These are phyloP conservation scores for Deilephila elpenor DNA, from an alignment of 2,888 invertebrate genomes.

Conservation along the genomic window DNA sequence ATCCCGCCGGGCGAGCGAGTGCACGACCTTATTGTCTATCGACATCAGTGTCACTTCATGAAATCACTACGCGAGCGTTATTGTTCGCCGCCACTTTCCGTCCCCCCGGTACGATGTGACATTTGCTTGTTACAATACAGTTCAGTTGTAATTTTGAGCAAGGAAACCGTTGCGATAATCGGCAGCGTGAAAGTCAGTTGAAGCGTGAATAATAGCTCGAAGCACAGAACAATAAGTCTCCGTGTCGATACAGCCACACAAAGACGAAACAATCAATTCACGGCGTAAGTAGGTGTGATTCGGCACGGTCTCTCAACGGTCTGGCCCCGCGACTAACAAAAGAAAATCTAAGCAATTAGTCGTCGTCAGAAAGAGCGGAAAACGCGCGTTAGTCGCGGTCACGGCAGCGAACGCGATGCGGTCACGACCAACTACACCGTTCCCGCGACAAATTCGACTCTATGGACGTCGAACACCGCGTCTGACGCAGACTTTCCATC, in stretches of 20 bases:
- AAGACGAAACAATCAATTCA: conserved; percentile 84
- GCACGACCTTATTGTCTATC: conserved; percentile 74
- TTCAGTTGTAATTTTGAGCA: conserved; percentile 28
- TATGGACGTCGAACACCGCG: conserved; percentile 37
- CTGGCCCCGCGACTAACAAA: conserved; percentile 83
- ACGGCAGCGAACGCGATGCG: conserved; percentile 67
- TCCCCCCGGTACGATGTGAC: conserved; percentile 53
- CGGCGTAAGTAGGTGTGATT: conserved; percentile 83
- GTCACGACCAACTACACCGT: conserved; percentile 53
- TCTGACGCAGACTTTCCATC: conserved; percentile 17
- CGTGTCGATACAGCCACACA: conserved; percentile 82
- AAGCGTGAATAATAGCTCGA: conserved; percentile 77
- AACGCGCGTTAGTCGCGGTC: conserved; percentile 82
- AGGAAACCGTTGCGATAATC: conserved; percentile 77
- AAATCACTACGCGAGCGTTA: conserved; percentile 68
- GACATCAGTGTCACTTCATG: conserved; percentile 75
- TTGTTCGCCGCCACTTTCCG: conserved; percentile 55
- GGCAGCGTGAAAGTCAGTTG: conserved; percentile 77
- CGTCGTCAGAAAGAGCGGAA: conserved; percentile 85
- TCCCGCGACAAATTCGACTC: conserved; percentile 46
- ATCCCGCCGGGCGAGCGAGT: conserved; percentile 59
- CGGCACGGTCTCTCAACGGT: conserved; percentile 77
- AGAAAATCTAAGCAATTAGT: conserved; percentile 85
- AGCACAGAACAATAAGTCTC: conserved; percentile 79
- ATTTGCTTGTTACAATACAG: conserved; percentile 36